These are phyloP conservation scores for Dione vanillae DNA, from an alignment of 2,888 invertebrate species.

Conservation along the genomic window DNA sequence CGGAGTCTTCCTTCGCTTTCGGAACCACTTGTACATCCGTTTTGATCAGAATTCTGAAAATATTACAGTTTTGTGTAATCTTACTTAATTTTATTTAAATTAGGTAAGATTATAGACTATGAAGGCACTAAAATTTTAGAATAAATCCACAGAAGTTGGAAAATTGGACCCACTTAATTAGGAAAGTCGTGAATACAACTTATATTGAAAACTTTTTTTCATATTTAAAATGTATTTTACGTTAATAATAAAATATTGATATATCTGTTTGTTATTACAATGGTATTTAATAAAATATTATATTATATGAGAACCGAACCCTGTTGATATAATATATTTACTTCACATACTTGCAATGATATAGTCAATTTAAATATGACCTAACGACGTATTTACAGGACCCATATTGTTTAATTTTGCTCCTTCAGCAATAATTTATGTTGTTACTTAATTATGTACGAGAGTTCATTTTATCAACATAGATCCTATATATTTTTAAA, in stretches of 20 bases:
- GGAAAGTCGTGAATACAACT: conserved; percentile 15
- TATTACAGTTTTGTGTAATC: conserved; percentile 1
- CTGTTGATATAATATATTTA: no score
- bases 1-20: conserved; percentile 77
- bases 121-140: background rate
- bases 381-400: no score
- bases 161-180: conserved; percentile 17
- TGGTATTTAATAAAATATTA: no score
- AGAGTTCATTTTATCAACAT: background rate
- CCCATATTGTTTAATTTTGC: no score
- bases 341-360: no score
- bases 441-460: background rate
- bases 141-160: conserved; percentile 6
- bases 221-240: background rate
- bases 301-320: no score
- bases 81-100: conserved; percentile 8
- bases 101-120: no score
- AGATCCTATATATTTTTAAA: background rate
- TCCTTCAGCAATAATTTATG: background rate
- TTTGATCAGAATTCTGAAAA: conserved; percentile 72
- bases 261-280: no score
- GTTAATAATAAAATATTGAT: background rate
- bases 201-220: conserved; percentile 18
- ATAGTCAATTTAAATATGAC: no score
- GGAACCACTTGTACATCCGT: conserved; percentile 77